A percentile compares a stretch with the other conserved stretches of the same genome.
These are phyloP conservation scores for Agriopis marginaria DNA, from an alignment of 2,888 invertebrate species.

Conservation along the genomic window DNA sequence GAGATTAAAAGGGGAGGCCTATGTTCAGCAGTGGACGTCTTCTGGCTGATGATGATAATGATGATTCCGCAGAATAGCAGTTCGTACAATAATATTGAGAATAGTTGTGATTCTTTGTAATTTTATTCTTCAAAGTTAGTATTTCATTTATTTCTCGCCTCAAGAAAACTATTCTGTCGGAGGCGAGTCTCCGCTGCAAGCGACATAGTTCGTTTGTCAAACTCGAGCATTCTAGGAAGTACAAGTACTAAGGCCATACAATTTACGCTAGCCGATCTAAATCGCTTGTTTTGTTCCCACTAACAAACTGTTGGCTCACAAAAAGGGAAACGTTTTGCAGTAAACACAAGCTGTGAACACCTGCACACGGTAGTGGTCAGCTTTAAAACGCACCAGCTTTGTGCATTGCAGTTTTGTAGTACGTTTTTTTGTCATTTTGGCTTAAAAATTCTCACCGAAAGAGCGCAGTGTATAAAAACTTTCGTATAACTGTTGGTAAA, in stretches of 20 bases:
- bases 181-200: not conserved
- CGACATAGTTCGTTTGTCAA: slow-evolving; percentile 4
- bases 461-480: not conserved
- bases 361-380: slow-evolving; percentile 15
- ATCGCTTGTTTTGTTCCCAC: slow-evolving; percentile 43
- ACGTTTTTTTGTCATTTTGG: not conserved
- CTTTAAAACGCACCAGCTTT: slow-evolving; percentile 8
- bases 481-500: not conserved
- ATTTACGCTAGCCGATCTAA: slow-evolving; percentile 39
- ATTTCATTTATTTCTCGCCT: not conserved
- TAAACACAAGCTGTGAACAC: slow-evolving; percentile 32
- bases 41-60: too few species aligned
- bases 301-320: slow-evolving; percentile 34
- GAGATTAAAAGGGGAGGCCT: too few species aligned
- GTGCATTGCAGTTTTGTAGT: slow-evolving; percentile 4
- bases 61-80: too few species aligned
- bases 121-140: not conserved
- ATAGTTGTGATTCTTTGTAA: not conserved
- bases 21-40: too few species aligned
- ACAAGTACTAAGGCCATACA: slow-evolving; percentile 35
- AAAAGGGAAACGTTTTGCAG: slow-evolving; percentile 38
- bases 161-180: not conserved
- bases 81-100: too few species aligned
- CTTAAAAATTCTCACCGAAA: not conserved
- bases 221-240: not conserved